Percentiles rank a stretch among this genome's conserved stretches.
These are phyloP conservation scores for Melanotaenia trifasciata DNA, from an alignment of 2,797 vertebrate genomes.

Conservation along the genomic window DNA sequence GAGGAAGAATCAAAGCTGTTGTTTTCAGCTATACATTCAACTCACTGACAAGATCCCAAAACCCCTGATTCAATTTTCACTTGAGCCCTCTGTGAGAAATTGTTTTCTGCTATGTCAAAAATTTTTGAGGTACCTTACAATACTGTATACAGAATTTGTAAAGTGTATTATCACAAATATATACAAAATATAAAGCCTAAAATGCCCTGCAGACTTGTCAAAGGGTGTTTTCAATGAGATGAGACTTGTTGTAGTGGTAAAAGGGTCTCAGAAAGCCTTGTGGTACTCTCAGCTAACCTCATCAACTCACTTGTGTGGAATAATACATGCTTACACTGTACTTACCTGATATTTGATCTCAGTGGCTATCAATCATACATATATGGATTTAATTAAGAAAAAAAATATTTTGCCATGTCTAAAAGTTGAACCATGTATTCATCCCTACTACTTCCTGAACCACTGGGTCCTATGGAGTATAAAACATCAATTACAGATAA, in stretches of 20 bases:
- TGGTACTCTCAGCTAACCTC: neutral
- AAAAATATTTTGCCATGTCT: neutral
- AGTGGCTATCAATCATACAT: neutral
- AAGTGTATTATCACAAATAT: no score
- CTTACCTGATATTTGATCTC: neutral
- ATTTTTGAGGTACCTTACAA: neutral
- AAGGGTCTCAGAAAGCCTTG: neutral
- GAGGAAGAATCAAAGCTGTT: neutral
- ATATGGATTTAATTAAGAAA: neutral
- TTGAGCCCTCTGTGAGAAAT: no score
- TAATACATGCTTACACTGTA: neutral
- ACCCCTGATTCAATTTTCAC: neutral
- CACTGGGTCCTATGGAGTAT: neutral
- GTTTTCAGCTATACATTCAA: neutral
- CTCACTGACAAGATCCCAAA: neutral
- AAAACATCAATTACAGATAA: neutral
- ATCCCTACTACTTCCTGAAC: neutral
- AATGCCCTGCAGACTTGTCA: neutral
- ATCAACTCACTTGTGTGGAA: neutral
- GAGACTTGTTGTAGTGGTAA: neutral
- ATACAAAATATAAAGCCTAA: neutral
- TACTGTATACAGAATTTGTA: neutral
- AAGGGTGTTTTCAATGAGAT: no score
- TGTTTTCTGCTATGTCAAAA: neutral
- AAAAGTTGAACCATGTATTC: neutral